Percentiles rank a stretch among this genome's conserved stretches.
Conservation (phyloP, 2,888 invertebrate genomes). For the Tetragnatha montana region DNA sequence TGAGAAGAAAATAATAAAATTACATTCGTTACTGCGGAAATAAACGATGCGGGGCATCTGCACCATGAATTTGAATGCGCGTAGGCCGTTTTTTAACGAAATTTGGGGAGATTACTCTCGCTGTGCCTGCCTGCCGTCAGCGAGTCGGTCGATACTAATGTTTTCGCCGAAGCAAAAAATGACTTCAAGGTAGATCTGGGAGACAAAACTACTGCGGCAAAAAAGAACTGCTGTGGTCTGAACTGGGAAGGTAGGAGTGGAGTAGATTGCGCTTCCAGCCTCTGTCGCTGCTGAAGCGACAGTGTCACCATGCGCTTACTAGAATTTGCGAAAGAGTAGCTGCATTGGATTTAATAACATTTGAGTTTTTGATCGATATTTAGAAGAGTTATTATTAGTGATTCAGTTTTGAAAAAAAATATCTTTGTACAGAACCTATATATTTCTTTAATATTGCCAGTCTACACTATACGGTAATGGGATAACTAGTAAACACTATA, state of each 20-base stretch:
- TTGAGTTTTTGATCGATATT: no score
- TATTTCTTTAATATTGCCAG: no score
- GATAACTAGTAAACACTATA: no score
- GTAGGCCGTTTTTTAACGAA: conserved; percentile 21
- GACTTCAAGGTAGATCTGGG: conserved; percentile 27
- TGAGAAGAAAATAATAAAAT: neutral
- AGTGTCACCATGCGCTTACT: neutral
- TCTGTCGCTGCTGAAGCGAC: neutral
- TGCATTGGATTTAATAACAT: no score
- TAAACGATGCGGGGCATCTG: conserved; percentile 14
- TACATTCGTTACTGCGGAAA: conserved; percentile 29
- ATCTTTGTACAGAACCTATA: no score
- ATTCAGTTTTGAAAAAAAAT: no score
- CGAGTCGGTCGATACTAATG: conserved; percentile 57
- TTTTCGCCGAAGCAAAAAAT: conserved; percentile 47
- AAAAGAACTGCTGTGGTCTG: conserved; percentile 25
- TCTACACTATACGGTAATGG: no score
- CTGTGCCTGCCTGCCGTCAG: neutral
- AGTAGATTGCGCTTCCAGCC: no score
- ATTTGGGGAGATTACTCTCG: conserved; percentile 39
- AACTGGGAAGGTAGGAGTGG: no score
- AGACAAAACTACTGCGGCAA: conserved; percentile 41
- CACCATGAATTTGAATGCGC: conserved; percentile 50
- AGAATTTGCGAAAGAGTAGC: no score
- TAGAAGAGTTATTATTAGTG: no score